These are phyloP conservation scores for Julus scanicus DNA, from an alignment of 2,888 invertebrate species.

Conservation along the genomic window DNA sequence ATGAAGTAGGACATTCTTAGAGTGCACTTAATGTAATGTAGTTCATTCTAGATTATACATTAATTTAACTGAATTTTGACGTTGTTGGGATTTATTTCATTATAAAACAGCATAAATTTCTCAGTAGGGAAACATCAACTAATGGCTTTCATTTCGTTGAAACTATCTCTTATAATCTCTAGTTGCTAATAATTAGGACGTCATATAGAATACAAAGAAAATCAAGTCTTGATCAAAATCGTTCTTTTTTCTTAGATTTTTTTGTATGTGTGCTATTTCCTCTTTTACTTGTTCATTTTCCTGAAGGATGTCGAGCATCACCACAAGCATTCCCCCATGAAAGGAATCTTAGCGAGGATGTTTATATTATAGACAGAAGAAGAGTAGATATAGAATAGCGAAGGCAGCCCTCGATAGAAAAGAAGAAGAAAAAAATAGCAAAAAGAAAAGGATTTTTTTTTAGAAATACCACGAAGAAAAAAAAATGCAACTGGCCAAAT, in stretches of 20 bases:
- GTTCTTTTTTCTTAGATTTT: background rate
- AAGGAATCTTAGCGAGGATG: background rate
- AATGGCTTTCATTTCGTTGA: background rate
- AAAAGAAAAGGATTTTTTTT: background rate
- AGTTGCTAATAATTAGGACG: conserved; percentile 20
- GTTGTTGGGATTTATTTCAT: background rate
- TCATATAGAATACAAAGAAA: conserved; percentile 11
- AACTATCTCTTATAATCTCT: background rate
- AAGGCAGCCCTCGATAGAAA: background rate
- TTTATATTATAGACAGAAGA: background rate
- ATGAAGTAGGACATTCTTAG: too few relatives aligned
- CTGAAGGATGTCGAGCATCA: conserved; percentile 23
- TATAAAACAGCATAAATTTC: background rate
- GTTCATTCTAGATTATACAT: too few relatives aligned
- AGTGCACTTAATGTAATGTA: too few relatives aligned
- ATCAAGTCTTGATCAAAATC: conserved; percentile 4
- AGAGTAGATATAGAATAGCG: background rate
- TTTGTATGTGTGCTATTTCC: background rate
- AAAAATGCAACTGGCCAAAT: background rate
- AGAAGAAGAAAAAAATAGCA: background rate
- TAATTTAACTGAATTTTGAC: background rate
- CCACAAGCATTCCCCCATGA: background rate
- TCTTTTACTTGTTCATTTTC: background rate
- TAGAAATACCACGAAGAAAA: background rate
- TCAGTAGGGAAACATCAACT: background rate